A percentile compares a stretch with the other conserved stretches of the same genome.
Conservation (phyloP, 2,113 vertebrate genomes). For the Larimichthys crocea region DNA sequence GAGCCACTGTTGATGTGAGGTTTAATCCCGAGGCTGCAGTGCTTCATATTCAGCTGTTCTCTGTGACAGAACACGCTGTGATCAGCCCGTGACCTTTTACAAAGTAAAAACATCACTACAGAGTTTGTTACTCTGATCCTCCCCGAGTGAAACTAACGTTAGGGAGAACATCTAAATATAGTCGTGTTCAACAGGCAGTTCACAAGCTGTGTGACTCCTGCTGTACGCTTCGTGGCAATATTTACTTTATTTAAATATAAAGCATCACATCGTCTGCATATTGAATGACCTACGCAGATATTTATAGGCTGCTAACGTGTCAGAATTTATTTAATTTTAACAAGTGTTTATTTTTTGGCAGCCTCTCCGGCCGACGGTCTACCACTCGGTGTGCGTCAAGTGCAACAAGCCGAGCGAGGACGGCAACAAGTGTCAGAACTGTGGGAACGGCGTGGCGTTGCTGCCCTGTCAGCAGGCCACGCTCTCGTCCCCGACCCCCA, state of each 20-base stretch:
- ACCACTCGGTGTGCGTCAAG: conserved; percentile 83
- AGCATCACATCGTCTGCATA: no score
- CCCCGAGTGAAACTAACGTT: neutral
- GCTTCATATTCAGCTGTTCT: conserved; percentile 7
- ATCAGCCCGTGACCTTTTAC: neutral
- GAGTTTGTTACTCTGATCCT: neutral
- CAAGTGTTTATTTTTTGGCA: conserved; percentile 39
- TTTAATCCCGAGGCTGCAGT: neutral
- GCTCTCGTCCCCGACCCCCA: conserved; percentile 82
- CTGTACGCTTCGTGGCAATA: no score
- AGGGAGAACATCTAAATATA: neutral
- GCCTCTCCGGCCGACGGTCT: conserved; percentile 83
- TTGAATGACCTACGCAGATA: no score
- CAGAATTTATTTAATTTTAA: neutral
- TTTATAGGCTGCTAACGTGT: neutral
- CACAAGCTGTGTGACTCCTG: no score
- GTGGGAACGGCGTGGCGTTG: conserved; percentile 79
- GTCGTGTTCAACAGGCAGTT: neutral
- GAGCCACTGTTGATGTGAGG: neutral
- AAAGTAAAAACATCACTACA: neutral
- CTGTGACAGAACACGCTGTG: neutral
- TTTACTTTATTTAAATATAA: no score
- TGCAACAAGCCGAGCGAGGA: conserved; percentile 87
- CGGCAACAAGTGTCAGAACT: conserved; percentile 86
- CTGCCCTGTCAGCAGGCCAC: conserved; percentile 81